phyloP scores from a whole-genome alignment of 1,140 invertebrate species.

The Nixonia krombeini region DNA sequence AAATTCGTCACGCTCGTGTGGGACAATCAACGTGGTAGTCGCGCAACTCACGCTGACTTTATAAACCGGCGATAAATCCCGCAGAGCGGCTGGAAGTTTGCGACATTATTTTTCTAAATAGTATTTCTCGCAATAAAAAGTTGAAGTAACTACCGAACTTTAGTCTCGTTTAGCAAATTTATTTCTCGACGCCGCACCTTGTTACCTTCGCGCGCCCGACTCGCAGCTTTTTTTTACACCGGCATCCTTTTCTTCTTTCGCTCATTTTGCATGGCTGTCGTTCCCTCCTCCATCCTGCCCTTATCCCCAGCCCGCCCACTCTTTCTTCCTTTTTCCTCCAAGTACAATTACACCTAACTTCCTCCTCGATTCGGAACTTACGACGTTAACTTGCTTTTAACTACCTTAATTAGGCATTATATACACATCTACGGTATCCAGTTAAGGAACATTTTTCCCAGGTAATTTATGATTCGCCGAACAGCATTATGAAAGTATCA shows the following conservation, averaged over 20 bases:
- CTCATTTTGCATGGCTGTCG: constrained; percentile 48
- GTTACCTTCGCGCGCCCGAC: constrained; percentile 52
- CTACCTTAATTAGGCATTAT: constrained; percentile 42
- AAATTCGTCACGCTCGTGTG: constrained; percentile 42
- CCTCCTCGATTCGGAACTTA: constrained; percentile 31
- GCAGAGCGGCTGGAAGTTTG: constrained; percentile 52
- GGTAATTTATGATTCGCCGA: too few relatives aligned
- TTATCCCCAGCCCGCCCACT: constrained; percentile 40
- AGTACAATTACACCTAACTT: constrained; percentile 33
- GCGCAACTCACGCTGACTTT: constrained; percentile 45
- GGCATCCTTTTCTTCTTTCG: constrained; percentile 40
- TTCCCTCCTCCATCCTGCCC: constrained; percentile 38
- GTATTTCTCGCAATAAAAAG: constrained; percentile 65
- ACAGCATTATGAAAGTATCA: too few relatives aligned
- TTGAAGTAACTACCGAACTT: constrained; percentile 65
- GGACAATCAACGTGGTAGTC: constrained; percentile 39
- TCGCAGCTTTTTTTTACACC: constrained; percentile 26
- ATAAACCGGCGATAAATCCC: constrained; percentile 56
- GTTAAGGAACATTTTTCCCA: too few relatives aligned
- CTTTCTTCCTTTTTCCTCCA: constrained; percentile 32
- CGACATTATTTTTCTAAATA: constrained; percentile 69
- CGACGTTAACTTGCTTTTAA: constrained; percentile 38
- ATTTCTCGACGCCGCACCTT: constrained; percentile 52
- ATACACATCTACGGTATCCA: constrained; percentile 13
- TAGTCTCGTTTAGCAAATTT: constrained; percentile 65